Base-by-base conservation (phyloP, 2,113 vertebrate genomes). In the Stegastes partitus region DNA sequence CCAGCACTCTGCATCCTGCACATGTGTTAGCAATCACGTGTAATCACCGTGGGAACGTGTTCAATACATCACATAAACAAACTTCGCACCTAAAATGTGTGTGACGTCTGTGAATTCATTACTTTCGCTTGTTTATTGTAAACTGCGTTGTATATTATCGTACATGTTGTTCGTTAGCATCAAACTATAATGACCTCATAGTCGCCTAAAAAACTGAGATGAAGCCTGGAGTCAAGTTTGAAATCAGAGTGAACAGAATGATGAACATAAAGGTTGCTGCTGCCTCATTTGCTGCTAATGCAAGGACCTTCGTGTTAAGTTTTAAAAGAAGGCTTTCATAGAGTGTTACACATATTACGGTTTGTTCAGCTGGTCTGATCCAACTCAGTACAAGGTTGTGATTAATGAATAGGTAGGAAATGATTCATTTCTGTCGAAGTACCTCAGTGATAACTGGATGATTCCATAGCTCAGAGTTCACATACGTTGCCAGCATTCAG, bases 21-120 rank as follows among this genome's bases (percentile, higher is more conserved):
- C 84, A 92, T 78, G 59, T 88, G 90, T 84, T 79, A 82, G 34
- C 71, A 71, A 83, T 88, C 45, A 37, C 15, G n/a, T 45, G 56
- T 28, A 45, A 45, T 82, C 66, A 22, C 70, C 2, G 15, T 72
- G 86, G 64, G 66, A 87, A 83, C 18, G 0, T 19, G 44, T 74
- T 73, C 25, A 19, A 56, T 12, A 25, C 14, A 11, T 66, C 57
- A 71, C 59, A 34, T 50, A 77, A 42, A 34, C 70, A 68, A 56
- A 50, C 80, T 12, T 79, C 50, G 47, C 34, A 65, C 39, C 66
- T 68, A 25, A 23, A 44, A 39, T 53, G 14, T 59, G 59, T 16
- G 7, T 47, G 22, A 31, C 16, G 22, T n/a, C 61, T 55, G 58
- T 59, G 53, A 56, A 64, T 50, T 31, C 14, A 31, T 0, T 51